Conservation (phyloP, 2,888 invertebrate genomes). For the Amiota communis region DNA sequence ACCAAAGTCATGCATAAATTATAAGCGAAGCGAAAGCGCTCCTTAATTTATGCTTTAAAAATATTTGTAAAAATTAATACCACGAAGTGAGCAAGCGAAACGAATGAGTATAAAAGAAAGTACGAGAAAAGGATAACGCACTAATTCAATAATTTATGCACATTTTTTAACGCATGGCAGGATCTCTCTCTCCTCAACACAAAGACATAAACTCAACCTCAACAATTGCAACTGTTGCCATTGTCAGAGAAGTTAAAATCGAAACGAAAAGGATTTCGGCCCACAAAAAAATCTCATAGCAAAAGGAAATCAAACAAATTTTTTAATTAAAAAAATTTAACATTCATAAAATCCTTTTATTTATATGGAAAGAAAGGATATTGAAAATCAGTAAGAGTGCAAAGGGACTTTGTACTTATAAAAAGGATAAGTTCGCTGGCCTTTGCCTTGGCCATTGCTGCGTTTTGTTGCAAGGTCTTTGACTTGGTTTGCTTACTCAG, state of each 20-base stretch:
- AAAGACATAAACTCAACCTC: background rate
- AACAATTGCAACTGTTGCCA: constrained; percentile 10
- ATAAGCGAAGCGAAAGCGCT: constrained; percentile 46
- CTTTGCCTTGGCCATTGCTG: constrained; percentile 29
- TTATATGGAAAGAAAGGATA: background rate
- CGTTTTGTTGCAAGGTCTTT: constrained; percentile 3
- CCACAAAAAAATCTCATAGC: constrained; percentile 47
- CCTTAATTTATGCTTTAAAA: constrained; percentile 58
- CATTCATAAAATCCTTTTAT: constrained; percentile 39
- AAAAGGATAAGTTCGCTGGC: background rate
- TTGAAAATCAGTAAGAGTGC: background rate
- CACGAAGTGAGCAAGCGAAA: constrained; percentile 39
- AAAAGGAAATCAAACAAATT: constrained; percentile 42
- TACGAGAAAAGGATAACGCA: constrained; percentile 42
- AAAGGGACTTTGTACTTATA: background rate
- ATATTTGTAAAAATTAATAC: constrained; percentile 50
- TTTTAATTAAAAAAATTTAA: constrained; percentile 48
- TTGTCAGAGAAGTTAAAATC: background rate
- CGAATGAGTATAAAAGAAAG: constrained; percentile 9
- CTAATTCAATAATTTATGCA: constrained; percentile 69
- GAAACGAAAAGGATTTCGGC: constrained; percentile 36
- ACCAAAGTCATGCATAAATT: constrained; percentile 58
- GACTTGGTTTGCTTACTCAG: constrained; percentile 1
- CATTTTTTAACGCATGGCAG: constrained; percentile 60
- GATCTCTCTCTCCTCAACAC: constrained; percentile 19